Evolutionary conservation across 1,140 invertebrate species (phyloP).

Genomic region (Heliconius himera): DNA sequence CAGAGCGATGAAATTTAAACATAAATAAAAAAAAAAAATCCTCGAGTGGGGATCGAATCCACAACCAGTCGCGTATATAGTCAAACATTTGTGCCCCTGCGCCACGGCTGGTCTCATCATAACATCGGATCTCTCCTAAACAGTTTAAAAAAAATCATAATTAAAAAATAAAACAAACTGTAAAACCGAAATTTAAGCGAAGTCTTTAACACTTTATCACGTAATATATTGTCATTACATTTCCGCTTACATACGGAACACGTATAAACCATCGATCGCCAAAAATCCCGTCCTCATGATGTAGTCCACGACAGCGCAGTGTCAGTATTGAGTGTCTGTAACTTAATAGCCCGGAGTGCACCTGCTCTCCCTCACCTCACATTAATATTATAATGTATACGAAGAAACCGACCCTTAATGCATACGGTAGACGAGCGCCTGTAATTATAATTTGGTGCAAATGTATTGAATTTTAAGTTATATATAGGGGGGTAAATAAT

Average conservation of each 20-base stretch:
- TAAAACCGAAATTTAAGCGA: neutral
- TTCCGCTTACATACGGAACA: conserved; percentile 6
- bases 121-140: too few species aligned
- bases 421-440: conserved; percentile 55
- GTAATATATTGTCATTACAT: conserved; percentile 13
- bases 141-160: neutral
- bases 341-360: conserved; percentile 47
- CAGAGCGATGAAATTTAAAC: too few species aligned
- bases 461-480: conserved; percentile 68
- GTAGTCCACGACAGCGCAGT: conserved; percentile 34
- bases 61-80: too few species aligned
- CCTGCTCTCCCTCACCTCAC: conserved; percentile 61
- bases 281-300: conserved; percentile 19
- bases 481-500: conserved; percentile 64
- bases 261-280: conserved; percentile 13
- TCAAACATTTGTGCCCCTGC: too few species aligned
- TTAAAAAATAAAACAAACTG: neutral
- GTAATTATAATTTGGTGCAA: conserved; percentile 77
- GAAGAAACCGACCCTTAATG: conserved; percentile 61
- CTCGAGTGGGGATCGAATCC: too few species aligned
- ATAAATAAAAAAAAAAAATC: too few species aligned
- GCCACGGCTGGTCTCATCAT: too few species aligned
- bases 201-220: neutral
- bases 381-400: conserved; percentile 73
- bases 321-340: conserved; percentile 55